phyloP scores from a whole-genome alignment of 2,888 invertebrate genomes.

The Papilio elwesi region DNA sequence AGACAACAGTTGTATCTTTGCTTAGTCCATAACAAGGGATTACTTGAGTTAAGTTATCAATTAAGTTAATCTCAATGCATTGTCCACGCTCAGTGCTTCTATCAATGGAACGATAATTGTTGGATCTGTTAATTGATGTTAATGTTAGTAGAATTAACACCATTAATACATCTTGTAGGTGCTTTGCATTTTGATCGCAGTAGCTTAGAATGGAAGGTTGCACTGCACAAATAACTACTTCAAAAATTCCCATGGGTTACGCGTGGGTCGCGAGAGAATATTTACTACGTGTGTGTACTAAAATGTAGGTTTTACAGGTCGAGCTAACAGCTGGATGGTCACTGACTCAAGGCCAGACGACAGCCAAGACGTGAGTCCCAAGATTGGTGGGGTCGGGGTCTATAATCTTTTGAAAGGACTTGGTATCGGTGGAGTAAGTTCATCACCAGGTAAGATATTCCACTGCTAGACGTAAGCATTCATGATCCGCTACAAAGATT shows the following conservation, averaged over 20 bases:
- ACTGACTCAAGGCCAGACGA: too few species aligned
- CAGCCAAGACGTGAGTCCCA: too few species aligned
- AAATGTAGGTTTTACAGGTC: too few species aligned
- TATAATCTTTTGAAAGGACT: too few species aligned
- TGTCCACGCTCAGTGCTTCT: background rate
- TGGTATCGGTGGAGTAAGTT: too few species aligned
- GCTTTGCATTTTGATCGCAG: background rate
- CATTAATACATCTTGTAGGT: background rate
- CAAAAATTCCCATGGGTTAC: background rate
- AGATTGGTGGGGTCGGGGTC: too few species aligned
- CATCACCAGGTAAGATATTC: too few species aligned
- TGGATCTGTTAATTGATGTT: constrained; percentile 16
- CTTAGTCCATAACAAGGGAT: background rate
- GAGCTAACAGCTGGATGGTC: too few species aligned
- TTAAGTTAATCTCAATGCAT: constrained; percentile 9
- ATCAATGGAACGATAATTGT: constrained; percentile 12
- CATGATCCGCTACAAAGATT: too few species aligned
- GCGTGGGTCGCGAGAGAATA: background rate
- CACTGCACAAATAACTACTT: background rate
- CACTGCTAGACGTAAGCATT: too few species aligned
- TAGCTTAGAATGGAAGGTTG: background rate
- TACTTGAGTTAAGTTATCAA: constrained; percentile 4
- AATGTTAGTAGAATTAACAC: background rate
- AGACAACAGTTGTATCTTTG: too few species aligned
- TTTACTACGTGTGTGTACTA: too few species aligned